These are phyloP conservation scores for Drosophila rufa DNA, from an alignment of 1,140 invertebrate species.

Conservation along the genomic window DNA sequence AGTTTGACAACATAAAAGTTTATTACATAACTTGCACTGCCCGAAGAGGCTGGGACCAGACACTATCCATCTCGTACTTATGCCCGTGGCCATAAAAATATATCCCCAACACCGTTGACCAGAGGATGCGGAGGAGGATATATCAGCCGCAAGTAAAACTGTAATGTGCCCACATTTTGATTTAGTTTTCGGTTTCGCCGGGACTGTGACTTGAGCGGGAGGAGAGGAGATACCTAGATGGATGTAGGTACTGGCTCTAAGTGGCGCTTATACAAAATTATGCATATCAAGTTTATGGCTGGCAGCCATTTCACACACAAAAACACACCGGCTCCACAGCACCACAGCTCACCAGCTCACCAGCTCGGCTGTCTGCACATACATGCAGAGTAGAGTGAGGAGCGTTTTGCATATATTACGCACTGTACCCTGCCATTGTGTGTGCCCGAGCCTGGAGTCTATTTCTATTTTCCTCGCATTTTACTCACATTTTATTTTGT, in stretches of 20 bases:
- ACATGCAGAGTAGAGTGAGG: slow-evolving; percentile 2
- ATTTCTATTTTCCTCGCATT: slow-evolving; percentile 38
- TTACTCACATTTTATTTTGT: slow-evolving; percentile 57
- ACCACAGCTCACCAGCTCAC: neutral
- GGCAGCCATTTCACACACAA: slow-evolving; percentile 49
- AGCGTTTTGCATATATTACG: slow-evolving; percentile 74
- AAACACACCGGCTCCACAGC: slow-evolving; percentile 7
- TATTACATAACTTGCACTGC: slow-evolving; percentile 72
- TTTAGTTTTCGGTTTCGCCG: slow-evolving; percentile 49
- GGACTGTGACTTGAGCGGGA: neutral
- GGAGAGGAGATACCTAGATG: slow-evolving; percentile 6
- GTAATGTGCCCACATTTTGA: slow-evolving; percentile 72
- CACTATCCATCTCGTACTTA: slow-evolving; percentile 46
- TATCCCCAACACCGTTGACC: slow-evolving; percentile 32
- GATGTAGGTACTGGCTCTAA: slow-evolving; percentile 34
- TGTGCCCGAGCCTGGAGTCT: slow-evolving; percentile 20
- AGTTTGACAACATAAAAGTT: slow-evolving; percentile 77
- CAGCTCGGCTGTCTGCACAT: slow-evolving; percentile 19
- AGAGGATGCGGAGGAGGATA: neutral
- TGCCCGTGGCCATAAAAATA: slow-evolving; percentile 59
- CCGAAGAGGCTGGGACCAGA: slow-evolving; percentile 34
- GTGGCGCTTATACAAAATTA: slow-evolving; percentile 73
- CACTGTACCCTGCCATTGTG: slow-evolving; percentile 38
- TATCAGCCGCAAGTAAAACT: slow-evolving; percentile 45
- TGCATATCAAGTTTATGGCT: slow-evolving; percentile 78